Percentiles rank a stretch among this genome's conserved stretches.
Evolutionary conservation across 2,797 vertebrate genomes (phyloP).

Genomic region (Atherinosoma microstoma): DNA sequence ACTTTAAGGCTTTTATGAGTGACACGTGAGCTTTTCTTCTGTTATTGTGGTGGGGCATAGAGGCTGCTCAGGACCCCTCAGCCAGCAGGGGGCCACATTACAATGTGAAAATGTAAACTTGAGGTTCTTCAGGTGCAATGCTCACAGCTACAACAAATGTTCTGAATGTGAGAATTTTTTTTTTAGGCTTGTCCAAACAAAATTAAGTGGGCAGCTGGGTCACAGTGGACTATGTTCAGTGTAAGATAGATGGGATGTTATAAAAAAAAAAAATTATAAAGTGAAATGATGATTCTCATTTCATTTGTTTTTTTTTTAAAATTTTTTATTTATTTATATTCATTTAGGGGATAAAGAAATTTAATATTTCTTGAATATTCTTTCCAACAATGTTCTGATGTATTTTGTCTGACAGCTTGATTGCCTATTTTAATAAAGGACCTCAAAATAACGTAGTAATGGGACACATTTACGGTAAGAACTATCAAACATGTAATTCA

Average conservation of each 20-base stretch:
- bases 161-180: background rate
- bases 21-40: background rate
- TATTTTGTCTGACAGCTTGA: background rate
- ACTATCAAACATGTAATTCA: background rate
- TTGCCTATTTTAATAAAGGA: background rate
- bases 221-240: background rate
- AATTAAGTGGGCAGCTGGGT: background rate
- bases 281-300: background rate
- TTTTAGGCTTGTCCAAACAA: background rate
- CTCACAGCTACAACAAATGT: background rate
- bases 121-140: background rate
- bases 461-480: background rate
- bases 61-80: background rate
- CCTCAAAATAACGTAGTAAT: background rate
- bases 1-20: background rate
- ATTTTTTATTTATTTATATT: background rate
- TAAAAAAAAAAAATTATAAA: background rate
- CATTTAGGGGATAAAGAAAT: background rate
- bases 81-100: conserved; percentile 48
- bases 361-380: background rate
- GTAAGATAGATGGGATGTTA: background rate
- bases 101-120: background rate
- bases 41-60: background rate
- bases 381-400: background rate
- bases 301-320: background rate